phyloP scores from a whole-genome alignment of 1,140 invertebrate genomes.

The Caenorhabditis brenneri region DNA sequence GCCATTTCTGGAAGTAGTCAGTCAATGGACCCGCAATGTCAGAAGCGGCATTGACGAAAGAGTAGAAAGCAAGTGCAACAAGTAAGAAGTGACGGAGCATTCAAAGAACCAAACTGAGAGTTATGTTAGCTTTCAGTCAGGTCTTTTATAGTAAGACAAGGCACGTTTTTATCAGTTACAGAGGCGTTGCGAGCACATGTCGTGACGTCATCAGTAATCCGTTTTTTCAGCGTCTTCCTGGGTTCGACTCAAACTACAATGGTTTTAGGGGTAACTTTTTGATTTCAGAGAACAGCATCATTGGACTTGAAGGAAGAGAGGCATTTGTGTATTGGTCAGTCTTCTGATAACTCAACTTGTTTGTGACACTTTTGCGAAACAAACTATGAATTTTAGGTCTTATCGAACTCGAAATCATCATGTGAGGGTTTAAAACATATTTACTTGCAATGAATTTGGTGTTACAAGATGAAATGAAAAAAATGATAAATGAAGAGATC shows the following conservation, averaged over 20 bases:
- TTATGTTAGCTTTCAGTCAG: background rate
- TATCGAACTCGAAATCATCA: background rate
- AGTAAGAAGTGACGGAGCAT: background rate
- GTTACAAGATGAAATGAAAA: background rate
- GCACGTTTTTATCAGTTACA: background rate
- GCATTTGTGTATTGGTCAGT: background rate
- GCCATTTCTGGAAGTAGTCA: conserved; percentile 49
- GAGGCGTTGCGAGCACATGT: background rate
- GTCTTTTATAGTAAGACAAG: background rate
- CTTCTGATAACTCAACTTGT: background rate
- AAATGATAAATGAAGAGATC: background rate
- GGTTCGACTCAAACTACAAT: conserved; percentile 7
- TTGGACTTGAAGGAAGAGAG: no score
- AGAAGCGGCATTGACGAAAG: background rate
- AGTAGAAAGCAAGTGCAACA: background rate
- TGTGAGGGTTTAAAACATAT: background rate
- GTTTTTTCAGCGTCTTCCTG: background rate
- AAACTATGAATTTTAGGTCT: background rate
- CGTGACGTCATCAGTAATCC: background rate
- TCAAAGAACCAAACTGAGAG: background rate
- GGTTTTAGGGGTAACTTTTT: background rate
- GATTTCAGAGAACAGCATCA: background rate
- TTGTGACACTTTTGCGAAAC: background rate
- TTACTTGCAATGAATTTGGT: background rate
- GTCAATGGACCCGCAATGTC: conserved; percentile 46